Percentiles rank a stretch among this genome's conserved stretches.
phyloP scores from a whole-genome alignment of 1,140 invertebrate species.

The Sycophaga agraensis region DNA sequence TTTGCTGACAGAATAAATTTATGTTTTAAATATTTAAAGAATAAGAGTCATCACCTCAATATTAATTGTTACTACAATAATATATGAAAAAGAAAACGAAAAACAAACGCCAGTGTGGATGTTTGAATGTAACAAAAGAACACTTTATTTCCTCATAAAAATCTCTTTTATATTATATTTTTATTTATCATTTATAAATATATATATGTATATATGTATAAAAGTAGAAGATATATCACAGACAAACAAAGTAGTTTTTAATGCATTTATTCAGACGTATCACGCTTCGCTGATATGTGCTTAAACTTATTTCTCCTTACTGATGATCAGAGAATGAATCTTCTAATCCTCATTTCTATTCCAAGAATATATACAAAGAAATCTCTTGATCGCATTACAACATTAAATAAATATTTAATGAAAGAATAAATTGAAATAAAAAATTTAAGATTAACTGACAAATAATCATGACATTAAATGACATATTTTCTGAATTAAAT shows the following conservation, averaged over 20 bases:
- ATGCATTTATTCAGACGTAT: neutral
- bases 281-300: neutral
- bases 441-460: too few relatives aligned
- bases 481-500: too few relatives aligned
- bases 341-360: neutral
- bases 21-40: neutral
- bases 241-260: neutral
- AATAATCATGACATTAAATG: too few relatives aligned
- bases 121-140: constrained; percentile 37
- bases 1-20: neutral
- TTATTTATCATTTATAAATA: constrained; percentile 31
- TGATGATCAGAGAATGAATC: neutral
- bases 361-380: neutral
- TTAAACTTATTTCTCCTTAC: neutral
- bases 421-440: constrained; percentile 13
- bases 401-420: constrained; percentile 7
- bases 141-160: constrained; percentile 41
- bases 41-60: constrained; percentile 6
- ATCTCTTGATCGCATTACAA: neutral
- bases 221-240: constrained; percentile 1
- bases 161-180: constrained; percentile 24
- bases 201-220: neutral
- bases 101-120: constrained; percentile 40
- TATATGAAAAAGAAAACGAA: constrained; percentile 30
- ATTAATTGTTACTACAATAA: constrained; percentile 2